phyloP scores from a whole-genome alignment of 2,113 vertebrate genomes.

The Phylloscopus whistleri region DNA sequence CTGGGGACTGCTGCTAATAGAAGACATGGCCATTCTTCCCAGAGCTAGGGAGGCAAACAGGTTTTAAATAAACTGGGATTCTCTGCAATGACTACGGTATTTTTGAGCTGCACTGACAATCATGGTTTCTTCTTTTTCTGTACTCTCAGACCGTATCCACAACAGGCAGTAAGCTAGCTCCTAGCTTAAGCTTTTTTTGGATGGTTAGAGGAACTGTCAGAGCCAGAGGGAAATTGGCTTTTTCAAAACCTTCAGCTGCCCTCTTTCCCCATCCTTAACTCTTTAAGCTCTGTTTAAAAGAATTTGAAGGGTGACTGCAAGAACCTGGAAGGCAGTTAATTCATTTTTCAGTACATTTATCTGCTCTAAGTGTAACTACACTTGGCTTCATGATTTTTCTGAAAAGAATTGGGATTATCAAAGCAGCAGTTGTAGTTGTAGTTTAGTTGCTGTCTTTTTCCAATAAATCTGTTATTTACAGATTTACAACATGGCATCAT shows the following conservation, averaged over 20 bases:
- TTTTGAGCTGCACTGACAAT: not conserved
- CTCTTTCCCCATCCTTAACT: not conserved
- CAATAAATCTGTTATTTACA: not conserved
- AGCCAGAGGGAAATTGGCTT: not conserved
- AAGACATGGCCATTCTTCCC: not conserved
- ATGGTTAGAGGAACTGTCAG: not conserved
- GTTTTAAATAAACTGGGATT: not conserved
- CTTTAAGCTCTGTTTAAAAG: not conserved
- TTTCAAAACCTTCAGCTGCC: not conserved
- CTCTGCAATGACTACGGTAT: not conserved
- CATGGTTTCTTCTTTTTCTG: not conserved
- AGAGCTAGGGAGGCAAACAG: not conserved
- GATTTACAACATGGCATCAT: too few species aligned
- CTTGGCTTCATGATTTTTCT: not conserved
- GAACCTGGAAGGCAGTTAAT: not conserved
- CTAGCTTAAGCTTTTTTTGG: not conserved
- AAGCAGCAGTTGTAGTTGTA: not conserved
- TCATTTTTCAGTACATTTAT: not conserved
- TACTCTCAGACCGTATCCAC: not conserved
- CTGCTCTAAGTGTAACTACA: not conserved
- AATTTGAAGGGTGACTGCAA: not conserved
- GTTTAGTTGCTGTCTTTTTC: not conserved
- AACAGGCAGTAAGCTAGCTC: not conserved
- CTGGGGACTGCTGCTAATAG: not conserved
- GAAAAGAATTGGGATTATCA: not conserved